phyloP scores from a whole-genome alignment of 2,113 vertebrate genomes.

The Coregonus clupeaformis region DNA sequence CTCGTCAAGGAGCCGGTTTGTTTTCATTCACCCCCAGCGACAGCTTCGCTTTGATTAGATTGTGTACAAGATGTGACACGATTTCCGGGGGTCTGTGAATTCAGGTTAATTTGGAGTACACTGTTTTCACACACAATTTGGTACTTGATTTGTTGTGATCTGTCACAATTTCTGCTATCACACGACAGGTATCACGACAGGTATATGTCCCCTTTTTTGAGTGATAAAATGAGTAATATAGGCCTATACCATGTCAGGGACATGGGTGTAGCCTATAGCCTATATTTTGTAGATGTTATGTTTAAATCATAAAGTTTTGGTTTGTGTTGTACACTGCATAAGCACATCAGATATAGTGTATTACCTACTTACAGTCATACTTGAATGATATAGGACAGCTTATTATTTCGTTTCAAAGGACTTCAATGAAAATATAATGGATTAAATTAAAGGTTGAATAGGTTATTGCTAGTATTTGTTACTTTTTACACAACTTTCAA shows the following conservation, averaged over 20 bases:
- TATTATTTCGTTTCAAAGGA: too few relatives aligned
- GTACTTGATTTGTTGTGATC: slow-evolving; percentile 53
- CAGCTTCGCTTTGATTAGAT: slow-evolving; percentile 56
- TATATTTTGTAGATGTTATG: too few relatives aligned
- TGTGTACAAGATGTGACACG: slow-evolving; percentile 44
- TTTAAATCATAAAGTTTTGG: too few relatives aligned
- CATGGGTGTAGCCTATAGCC: too few relatives aligned
- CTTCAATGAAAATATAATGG: too few relatives aligned
- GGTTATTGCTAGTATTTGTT: too few relatives aligned
- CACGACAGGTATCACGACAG: slow-evolving; percentile 44
- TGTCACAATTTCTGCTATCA: slow-evolving; percentile 35
- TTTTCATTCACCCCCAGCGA: slow-evolving; percentile 60
- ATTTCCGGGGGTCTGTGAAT: slow-evolving; percentile 35
- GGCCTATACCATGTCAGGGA: not conserved
- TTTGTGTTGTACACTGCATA: too few relatives aligned
- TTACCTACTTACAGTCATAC: too few relatives aligned
- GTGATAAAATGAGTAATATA: not conserved
- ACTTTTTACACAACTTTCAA: too few relatives aligned
- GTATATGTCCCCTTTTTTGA: slow-evolving; percentile 1
- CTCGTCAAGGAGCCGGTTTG: slow-evolving; percentile 67
- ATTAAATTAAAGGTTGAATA: too few relatives aligned
- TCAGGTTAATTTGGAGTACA: slow-evolving; percentile 36
- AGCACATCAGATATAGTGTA: too few relatives aligned
- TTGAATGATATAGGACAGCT: too few relatives aligned
- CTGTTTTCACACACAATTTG: slow-evolving; percentile 57